Conservation (phyloP, 2,888 invertebrate species). For the Piscicola geometra region DNA sequence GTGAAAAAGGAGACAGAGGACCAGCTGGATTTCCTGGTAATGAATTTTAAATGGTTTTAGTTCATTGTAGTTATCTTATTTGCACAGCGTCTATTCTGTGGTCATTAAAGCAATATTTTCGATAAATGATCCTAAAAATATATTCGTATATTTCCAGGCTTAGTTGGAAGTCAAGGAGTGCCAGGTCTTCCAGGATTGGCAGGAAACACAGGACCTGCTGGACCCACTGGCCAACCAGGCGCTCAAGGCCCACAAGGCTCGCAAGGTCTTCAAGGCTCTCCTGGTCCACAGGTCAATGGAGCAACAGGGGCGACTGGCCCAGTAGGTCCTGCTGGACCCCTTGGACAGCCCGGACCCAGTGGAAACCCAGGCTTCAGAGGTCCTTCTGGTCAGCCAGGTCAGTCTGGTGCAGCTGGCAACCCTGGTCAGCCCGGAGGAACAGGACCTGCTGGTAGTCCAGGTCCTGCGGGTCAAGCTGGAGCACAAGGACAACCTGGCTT, state of each 20-base stretch:
- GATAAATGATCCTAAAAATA: background rate
- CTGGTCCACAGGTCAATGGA: conserved; percentile 32
- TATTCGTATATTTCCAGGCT: conserved; percentile 46
- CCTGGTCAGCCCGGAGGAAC: conserved; percentile 28
- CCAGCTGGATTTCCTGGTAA: conserved; percentile 35
- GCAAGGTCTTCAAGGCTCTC: conserved; percentile 28
- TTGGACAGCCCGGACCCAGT: conserved; percentile 33
- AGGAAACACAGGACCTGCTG: conserved; percentile 37
- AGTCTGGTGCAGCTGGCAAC: conserved; percentile 29
- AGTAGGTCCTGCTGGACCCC: conserved; percentile 36
- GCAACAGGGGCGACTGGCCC: conserved; percentile 30
- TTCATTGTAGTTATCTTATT: too few relatives aligned
- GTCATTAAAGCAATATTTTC: background rate
- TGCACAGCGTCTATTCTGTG: too few relatives aligned
- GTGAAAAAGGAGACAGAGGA: conserved; percentile 38
- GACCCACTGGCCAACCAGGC: conserved; percentile 38
- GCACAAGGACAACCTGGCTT: conserved; percentile 36
- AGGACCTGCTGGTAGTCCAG: conserved; percentile 36
- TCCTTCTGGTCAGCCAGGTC: conserved; percentile 35
- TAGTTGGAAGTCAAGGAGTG: conserved; percentile 45
- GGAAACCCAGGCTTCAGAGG: conserved; percentile 37
- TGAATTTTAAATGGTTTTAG: background rate
- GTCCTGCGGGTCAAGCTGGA: conserved; percentile 28
- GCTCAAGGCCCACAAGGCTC: conserved; percentile 35
- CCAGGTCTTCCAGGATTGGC: conserved; percentile 42